Conservation (phyloP, 1,140 invertebrate genomes). For the Dryas iulia region DNA sequence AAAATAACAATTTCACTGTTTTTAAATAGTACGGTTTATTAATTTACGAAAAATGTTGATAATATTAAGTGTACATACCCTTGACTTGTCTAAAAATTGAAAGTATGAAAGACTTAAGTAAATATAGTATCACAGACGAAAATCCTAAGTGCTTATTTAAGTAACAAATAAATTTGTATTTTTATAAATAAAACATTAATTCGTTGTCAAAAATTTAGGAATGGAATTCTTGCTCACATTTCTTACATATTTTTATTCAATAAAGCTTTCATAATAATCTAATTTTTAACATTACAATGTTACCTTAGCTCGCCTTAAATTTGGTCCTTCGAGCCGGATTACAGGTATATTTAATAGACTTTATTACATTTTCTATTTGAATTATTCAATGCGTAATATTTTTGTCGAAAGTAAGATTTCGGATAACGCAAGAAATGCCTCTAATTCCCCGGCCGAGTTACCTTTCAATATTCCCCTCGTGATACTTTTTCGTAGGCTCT, state of each 20-base stretch:
- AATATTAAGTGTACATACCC: no score
- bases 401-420: slow-evolving; percentile 5
- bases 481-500: slow-evolving; percentile 23
- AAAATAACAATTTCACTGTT: no score
- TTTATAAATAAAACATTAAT: no score
- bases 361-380: not conserved
- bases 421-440: slow-evolving; percentile 17
- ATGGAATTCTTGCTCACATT: no score
- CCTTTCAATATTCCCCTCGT: slow-evolving; percentile 25
- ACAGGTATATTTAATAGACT: not conserved
- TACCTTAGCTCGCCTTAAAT: not conserved
- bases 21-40: no score
- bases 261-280: not conserved
- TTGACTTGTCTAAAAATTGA: no score
- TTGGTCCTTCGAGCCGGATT: not conserved
- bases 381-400: slow-evolving; percentile 1
- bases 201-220: no score
- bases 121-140: no score
- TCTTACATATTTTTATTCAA: not conserved
- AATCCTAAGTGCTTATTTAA: no score
- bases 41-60: no score
- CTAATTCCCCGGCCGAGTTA: slow-evolving; percentile 12
- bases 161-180: no score
- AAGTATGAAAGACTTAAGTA: no score
- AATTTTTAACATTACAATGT: not conserved